Evolutionary conservation across 2,797 vertebrate genomes (phyloP).

Genomic region (Nasua narica): DNA sequence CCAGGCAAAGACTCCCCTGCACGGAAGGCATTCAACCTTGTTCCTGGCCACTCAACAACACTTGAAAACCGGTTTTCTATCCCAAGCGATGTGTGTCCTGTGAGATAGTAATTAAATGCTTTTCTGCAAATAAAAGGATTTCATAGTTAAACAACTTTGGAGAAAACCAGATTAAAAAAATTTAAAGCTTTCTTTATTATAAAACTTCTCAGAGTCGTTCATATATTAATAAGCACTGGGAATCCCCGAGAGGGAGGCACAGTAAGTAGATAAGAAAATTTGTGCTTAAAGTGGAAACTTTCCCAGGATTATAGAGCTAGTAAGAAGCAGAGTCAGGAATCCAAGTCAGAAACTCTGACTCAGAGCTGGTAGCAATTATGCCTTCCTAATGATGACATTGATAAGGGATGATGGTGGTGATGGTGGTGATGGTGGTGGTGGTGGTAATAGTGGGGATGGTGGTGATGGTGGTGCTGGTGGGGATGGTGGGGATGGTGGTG

Average conservation of each 20-base stretch:
- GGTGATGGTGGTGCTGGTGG: neutral
- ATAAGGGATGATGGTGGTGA: neutral
- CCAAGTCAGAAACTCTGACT: neutral
- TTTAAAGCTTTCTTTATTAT: neutral
- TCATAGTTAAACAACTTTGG: neutral
- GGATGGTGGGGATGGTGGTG: neutral
- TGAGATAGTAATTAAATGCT: neutral
- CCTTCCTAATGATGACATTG: neutral
- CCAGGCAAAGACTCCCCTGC: neutral
- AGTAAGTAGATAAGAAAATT: slow-evolving; percentile 2
- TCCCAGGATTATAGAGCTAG: neutral
- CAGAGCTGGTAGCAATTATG: neutral
- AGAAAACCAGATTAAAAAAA: neutral
- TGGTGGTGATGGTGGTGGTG: neutral
- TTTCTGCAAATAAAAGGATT: slow-evolving; percentile 11
- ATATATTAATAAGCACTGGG: neutral
- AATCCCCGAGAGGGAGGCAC: neutral
- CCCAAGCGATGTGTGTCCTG: neutral
- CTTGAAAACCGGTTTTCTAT: slow-evolving; percentile 37
- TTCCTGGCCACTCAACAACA: slow-evolving; percentile 32
- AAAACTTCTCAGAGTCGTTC: neutral
- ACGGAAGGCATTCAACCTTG: neutral
- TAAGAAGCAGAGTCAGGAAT: neutral
- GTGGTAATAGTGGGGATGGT: neutral
- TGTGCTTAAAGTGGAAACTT: neutral